Percentiles rank a stretch among this genome's conserved stretches.
These are phyloP conservation scores for Coleophora deauratella DNA, from an alignment of 2,888 invertebrate species.

Conservation along the genomic window DNA sequence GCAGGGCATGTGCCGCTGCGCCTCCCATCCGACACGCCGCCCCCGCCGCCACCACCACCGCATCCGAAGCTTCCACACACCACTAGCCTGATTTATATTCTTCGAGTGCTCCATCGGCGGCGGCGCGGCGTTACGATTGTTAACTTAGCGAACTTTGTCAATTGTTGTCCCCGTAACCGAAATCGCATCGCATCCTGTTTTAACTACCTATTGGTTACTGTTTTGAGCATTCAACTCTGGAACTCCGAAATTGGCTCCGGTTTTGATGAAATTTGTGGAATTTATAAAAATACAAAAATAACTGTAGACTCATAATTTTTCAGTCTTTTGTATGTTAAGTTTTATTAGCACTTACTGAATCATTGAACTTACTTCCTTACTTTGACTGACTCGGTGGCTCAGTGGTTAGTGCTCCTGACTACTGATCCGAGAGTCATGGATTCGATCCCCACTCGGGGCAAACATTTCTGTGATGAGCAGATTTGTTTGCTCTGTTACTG, in stretches of 20 bases:
- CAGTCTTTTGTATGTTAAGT: too few species aligned
- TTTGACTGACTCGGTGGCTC: too few species aligned
- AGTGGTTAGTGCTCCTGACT: too few species aligned
- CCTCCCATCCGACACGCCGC: conserved; percentile 28
- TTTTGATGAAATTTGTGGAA: too few species aligned
- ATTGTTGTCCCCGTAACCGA: conserved; percentile 23
- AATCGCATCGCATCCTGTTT: conserved; percentile 31
- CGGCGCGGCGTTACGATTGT: conserved; percentile 32
- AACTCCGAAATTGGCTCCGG: not conserved
- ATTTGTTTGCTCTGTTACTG: too few species aligned
- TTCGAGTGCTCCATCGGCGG: conserved; percentile 29
- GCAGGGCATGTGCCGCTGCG: conserved; percentile 21
- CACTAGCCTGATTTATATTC: conserved; percentile 48
- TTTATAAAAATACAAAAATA: too few species aligned
- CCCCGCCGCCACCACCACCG: conserved; percentile 19
- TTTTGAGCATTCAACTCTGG: not conserved
- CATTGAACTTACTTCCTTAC: too few species aligned
- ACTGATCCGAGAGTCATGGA: too few species aligned
- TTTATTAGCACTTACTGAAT: too few species aligned
- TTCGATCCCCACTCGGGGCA: too few species aligned
- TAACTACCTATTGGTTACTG: conserved; percentile 15
- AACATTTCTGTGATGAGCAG: too few species aligned
- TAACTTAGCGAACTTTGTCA: conserved; percentile 30
- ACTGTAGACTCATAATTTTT: too few species aligned
- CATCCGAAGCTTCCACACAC: conserved; percentile 11